phyloP scores from a whole-genome alignment of 2,113 vertebrate species.

The Oryzias melastigma region DNA sequence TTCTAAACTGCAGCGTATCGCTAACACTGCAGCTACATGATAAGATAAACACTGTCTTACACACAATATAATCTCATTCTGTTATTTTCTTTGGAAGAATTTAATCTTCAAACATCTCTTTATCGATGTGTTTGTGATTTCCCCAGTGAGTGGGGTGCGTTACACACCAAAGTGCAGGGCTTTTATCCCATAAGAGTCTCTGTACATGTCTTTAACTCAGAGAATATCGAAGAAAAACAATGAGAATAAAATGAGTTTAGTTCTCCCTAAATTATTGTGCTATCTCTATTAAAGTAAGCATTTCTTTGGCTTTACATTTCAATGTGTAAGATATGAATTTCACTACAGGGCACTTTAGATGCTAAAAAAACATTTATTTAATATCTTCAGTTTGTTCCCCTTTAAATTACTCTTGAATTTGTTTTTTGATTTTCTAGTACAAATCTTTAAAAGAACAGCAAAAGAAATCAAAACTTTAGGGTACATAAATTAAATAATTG shows the following conservation, averaged over 20 bases:
- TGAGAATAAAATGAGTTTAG: not conserved
- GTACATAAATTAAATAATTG: too few relatives aligned
- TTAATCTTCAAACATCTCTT: slow-evolving; percentile 42
- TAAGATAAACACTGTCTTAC: slow-evolving; percentile 46
- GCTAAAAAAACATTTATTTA: too few relatives aligned
- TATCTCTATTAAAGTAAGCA: too few relatives aligned
- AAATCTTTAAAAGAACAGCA: too few relatives aligned
- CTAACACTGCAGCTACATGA: slow-evolving; percentile 39
- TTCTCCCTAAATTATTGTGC: too few relatives aligned
- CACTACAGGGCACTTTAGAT: too few relatives aligned
- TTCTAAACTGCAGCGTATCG: slow-evolving; percentile 40
- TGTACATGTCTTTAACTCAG: slow-evolving; percentile 39
- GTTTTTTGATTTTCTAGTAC: too few relatives aligned
- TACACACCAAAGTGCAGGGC: slow-evolving; percentile 32
- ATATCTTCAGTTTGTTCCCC: too few relatives aligned
- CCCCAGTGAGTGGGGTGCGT: slow-evolving; percentile 27
- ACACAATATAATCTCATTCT: slow-evolving; percentile 35
- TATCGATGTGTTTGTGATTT: slow-evolving; percentile 41
- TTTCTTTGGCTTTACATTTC: too few relatives aligned
- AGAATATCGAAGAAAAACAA: slow-evolving; percentile 41
- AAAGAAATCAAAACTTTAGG: too few relatives aligned
- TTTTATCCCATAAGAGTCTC: slow-evolving; percentile 33
- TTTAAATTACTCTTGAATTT: too few relatives aligned
- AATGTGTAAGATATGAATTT: too few relatives aligned
- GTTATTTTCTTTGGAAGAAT: slow-evolving; percentile 36